A percentile compares a stretch with the other conserved stretches of the same genome.
Evolutionary conservation across 2,888 invertebrate species (phyloP).

Genomic region (Uropetala carovei): DNA sequence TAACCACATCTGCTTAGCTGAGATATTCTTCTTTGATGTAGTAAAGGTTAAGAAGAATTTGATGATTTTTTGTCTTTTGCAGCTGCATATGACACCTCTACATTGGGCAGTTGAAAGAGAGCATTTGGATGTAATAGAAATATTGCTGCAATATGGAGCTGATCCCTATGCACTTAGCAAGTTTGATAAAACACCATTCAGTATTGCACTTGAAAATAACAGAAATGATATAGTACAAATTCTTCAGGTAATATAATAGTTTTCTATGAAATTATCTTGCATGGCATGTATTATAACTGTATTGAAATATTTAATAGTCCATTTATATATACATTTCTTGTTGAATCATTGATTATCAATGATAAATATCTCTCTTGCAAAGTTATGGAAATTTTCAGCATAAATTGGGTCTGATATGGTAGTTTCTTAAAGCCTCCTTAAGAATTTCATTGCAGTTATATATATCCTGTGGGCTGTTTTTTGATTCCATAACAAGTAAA

Average conservation of each 20-base stretch:
- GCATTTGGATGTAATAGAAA: constrained; percentile 82
- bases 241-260: constrained; percentile 71
- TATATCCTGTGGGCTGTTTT: too few species aligned
- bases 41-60: not conserved
- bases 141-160: constrained; percentile 86
- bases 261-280: not conserved
- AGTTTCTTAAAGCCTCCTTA: too few species aligned
- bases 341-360: too few species aligned
- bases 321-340: too few species aligned
- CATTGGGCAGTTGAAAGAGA: constrained; percentile 96
- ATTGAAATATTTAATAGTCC: too few species aligned
- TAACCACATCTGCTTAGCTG: not conserved
- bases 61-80: constrained; percentile 69
- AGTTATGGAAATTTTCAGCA: too few species aligned
- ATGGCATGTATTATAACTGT: too few species aligned
- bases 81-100: constrained; percentile 93
- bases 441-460: too few species aligned
- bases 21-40: not conserved
- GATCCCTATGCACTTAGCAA: constrained; percentile 83
- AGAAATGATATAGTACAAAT: constrained; percentile 80
- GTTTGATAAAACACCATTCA: constrained; percentile 84
- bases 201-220: constrained; percentile 82
- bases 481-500: too few species aligned
- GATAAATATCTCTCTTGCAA: too few species aligned
- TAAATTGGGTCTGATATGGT: too few species aligned